A percentile compares a stretch with the other conserved stretches of the same genome.
phyloP scores from a whole-genome alignment of 2,113 vertebrate genomes.

The Cyprinodon brontotheroides region DNA sequence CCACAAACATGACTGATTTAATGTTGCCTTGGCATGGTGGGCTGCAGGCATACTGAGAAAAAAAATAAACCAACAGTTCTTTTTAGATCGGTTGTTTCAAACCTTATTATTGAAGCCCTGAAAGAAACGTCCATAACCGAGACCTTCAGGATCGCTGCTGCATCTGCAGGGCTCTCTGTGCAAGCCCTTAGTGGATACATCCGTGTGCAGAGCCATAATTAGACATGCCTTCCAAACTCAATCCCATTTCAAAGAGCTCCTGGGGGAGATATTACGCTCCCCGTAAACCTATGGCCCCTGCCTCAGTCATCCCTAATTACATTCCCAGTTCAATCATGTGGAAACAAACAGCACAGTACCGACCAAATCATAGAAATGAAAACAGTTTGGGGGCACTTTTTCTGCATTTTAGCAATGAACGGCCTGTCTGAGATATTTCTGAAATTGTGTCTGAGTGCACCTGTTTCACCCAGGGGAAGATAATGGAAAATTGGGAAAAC shows the following conservation, averaged over 20 bases:
- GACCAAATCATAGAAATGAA: slow-evolving; percentile 6
- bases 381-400: slow-evolving; percentile 15
- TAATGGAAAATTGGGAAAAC: slow-evolving; percentile 19
- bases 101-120: slow-evolving; percentile 47
- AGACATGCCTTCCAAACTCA: slow-evolving; percentile 63
- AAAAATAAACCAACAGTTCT: slow-evolving; percentile 33
- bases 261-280: slow-evolving; percentile 50
- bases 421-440: slow-evolving; percentile 16
- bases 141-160: slow-evolving; percentile 26
- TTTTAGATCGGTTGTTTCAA: slow-evolving; percentile 39
- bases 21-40: slow-evolving; percentile 26
- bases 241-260: slow-evolving; percentile 57
- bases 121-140: slow-evolving; percentile 28
- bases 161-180: slow-evolving; percentile 20
- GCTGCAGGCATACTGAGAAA: slow-evolving; percentile 26
- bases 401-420: neutral
- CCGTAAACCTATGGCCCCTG: slow-evolving; percentile 54
- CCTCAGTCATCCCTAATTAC: slow-evolving; percentile 65
- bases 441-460: slow-evolving; percentile 17
- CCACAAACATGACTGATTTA: slow-evolving; percentile 37
- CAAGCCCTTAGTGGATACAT: slow-evolving; percentile 32
- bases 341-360: slow-evolving; percentile 54
- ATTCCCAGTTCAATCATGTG: slow-evolving; percentile 61
- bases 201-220: slow-evolving; percentile 55
- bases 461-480: slow-evolving; percentile 9